These are phyloP conservation scores for Tetragonula clypearis DNA, from an alignment of 1,140 invertebrate species.

Conservation along the genomic window DNA sequence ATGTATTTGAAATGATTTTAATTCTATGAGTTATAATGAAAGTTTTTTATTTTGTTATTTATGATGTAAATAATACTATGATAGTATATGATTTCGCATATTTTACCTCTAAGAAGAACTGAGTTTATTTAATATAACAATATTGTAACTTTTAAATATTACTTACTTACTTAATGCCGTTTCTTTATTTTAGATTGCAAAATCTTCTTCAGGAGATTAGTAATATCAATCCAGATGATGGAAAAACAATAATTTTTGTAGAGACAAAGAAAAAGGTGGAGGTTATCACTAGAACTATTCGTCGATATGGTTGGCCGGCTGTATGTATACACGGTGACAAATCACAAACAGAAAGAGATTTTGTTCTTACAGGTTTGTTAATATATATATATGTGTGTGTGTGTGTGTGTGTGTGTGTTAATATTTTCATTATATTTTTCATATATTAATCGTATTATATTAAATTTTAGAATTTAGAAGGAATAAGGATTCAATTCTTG, in stretches of 20 bases:
- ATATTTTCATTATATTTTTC: slow-evolving; percentile 35
- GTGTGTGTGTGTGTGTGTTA: not conserved
- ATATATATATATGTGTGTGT: not conserved
- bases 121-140: slow-evolving; percentile 68
- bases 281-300: slow-evolving; percentile 93
- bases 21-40: not conserved
- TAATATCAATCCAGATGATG: slow-evolving; percentile 91
- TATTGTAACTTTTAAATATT: slow-evolving; percentile 11
- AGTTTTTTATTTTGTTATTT: slow-evolving; percentile 25
- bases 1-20: slow-evolving; percentile 32
- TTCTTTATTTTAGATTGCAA: slow-evolving; percentile 86
- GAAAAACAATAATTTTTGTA: slow-evolving; percentile 98
- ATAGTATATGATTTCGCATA: slow-evolving; percentile 71
- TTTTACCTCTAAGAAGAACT: slow-evolving; percentile 87
- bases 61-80: slow-evolving; percentile 74
- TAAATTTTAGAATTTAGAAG: slow-evolving; percentile 92
- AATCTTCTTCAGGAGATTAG: slow-evolving; percentile 94
- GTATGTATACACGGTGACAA: slow-evolving; percentile 99
- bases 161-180: slow-evolving; percentile 43
- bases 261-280: slow-evolving; percentile 99
- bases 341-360: slow-evolving; percentile 97
- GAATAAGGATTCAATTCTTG: slow-evolving; percentile 94
- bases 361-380: slow-evolving; percentile 90
- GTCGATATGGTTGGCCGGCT: slow-evolving; percentile 94
- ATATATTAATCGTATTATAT: not conserved